These are phyloP conservation scores for Xenopus laevis DNA, from an alignment of 2,113 vertebrate species.

Conservation along the genomic window DNA sequence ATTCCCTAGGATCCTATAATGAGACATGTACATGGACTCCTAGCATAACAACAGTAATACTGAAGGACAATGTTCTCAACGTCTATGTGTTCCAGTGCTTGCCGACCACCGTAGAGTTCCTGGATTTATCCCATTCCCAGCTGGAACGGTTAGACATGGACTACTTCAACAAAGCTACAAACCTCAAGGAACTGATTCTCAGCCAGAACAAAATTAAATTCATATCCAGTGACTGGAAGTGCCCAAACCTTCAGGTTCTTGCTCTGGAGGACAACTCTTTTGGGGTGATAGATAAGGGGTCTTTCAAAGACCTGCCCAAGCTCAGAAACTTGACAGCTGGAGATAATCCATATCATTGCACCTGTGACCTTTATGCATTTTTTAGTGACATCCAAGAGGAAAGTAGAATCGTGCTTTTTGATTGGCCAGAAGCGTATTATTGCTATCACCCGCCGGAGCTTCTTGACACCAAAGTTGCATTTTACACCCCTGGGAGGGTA, in stretches of 20 bases:
- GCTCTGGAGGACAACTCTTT: slow-evolving; percentile 77
- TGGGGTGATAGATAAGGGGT: slow-evolving; percentile 64
- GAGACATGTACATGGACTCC: slow-evolving; percentile 63
- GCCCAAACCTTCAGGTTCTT: slow-evolving; percentile 54
- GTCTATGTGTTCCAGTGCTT: slow-evolving; percentile 64
- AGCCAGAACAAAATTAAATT: slow-evolving; percentile 82
- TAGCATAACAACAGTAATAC: slow-evolving; percentile 61
- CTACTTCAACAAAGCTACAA: slow-evolving; percentile 64
- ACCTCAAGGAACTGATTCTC: slow-evolving; percentile 63
- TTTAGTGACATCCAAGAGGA: slow-evolving; percentile 58
- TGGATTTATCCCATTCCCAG: slow-evolving; percentile 67
- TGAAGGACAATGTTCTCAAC: slow-evolving; percentile 62
- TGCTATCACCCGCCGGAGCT: slow-evolving; percentile 72
- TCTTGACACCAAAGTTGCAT: slow-evolving; percentile 61
- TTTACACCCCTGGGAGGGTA: slow-evolving; percentile 58
- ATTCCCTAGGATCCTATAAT: slow-evolving; percentile 55
- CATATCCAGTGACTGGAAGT: slow-evolving; percentile 70
- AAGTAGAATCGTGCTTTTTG: slow-evolving; percentile 58
- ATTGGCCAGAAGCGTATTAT: slow-evolving; percentile 74
- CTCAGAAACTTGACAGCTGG: slow-evolving; percentile 63
- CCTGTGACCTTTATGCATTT: slow-evolving; percentile 74
- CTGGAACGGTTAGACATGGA: slow-evolving; percentile 70
- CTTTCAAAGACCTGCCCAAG: slow-evolving; percentile 67
- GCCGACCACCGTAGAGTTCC: slow-evolving; percentile 63
- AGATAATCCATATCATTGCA: slow-evolving; percentile 82